Evolutionary conservation across 2,888 invertebrate genomes (phyloP).

Genomic region (Limenitis arthemis): DNA sequence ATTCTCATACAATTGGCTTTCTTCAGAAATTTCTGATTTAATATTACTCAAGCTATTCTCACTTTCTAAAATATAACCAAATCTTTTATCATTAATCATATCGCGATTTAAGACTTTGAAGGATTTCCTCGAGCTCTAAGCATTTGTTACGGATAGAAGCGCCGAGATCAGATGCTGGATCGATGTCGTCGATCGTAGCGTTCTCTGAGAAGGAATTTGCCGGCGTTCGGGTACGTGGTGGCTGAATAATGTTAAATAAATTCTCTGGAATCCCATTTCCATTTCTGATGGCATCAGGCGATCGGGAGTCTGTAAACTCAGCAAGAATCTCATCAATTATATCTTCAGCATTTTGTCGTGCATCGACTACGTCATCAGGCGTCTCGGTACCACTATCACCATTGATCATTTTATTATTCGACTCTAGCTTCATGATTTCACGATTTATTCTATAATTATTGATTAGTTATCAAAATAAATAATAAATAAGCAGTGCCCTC

Average conservation of each 20-base stretch:
- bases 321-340: constrained; percentile 65
- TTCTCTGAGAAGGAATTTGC: constrained; percentile 63
- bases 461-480: constrained; percentile 54
- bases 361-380: constrained; percentile 58
- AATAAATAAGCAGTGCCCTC: constrained; percentile 42
- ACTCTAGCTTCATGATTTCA: constrained; percentile 62
- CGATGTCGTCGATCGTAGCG: constrained; percentile 61
- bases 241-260: constrained; percentile 57
- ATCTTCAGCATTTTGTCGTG: constrained; percentile 64
- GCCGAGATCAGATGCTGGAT: constrained; percentile 63
- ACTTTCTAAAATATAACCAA: constrained; percentile 47
- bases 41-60: constrained; percentile 50
- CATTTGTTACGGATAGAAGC: constrained; percentile 66
- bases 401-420: constrained; percentile 65
- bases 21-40: constrained; percentile 42
- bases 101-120: constrained; percentile 66
- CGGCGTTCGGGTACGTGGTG: constrained; percentile 60
- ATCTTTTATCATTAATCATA: no score
- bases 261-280: constrained; percentile 54
- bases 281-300: constrained; percentile 45
- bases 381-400: constrained; percentile 56
- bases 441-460: constrained; percentile 33
- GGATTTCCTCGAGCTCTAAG: constrained; percentile 64
- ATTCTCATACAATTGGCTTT: constrained; percentile 59
- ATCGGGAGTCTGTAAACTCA: constrained; percentile 58